Conservation (phyloP, 2,797 vertebrate species). For the Tolypeutes matacus region DNA sequence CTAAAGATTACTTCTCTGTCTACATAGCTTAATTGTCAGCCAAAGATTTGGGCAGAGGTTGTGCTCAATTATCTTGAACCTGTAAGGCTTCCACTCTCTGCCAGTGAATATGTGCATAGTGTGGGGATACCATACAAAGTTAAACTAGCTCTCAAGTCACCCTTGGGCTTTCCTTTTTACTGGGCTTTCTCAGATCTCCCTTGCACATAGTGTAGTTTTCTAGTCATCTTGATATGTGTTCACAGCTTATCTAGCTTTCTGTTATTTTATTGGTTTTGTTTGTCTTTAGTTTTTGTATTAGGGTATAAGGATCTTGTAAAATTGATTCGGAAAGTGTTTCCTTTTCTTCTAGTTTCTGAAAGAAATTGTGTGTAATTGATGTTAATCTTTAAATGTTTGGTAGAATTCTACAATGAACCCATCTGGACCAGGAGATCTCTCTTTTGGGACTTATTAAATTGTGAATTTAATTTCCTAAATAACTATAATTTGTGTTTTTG, state of each 20-base stretch:
- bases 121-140: background rate
- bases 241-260: background rate
- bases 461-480: background rate
- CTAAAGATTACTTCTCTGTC: background rate
- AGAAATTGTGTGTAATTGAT: too few species aligned
- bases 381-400: too few species aligned
- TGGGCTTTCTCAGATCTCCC: background rate
- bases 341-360: too few species aligned
- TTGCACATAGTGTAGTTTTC: background rate
- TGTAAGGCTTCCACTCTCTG: background rate
- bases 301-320: too few species aligned
- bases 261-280: background rate
- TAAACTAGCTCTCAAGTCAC: background rate
- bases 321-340: too few species aligned
- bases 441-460: too few species aligned
- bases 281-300: background rate
- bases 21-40: background rate
- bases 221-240: background rate
- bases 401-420: too few species aligned
- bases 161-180: conserved; percentile 8
- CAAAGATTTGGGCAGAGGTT: background rate
- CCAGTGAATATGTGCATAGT: background rate
- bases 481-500: too few species aligned
- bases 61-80: background rate
- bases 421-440: too few species aligned